Conservation (phyloP, 1,140 invertebrate species). For the Leptoteleia sp. region DNA sequence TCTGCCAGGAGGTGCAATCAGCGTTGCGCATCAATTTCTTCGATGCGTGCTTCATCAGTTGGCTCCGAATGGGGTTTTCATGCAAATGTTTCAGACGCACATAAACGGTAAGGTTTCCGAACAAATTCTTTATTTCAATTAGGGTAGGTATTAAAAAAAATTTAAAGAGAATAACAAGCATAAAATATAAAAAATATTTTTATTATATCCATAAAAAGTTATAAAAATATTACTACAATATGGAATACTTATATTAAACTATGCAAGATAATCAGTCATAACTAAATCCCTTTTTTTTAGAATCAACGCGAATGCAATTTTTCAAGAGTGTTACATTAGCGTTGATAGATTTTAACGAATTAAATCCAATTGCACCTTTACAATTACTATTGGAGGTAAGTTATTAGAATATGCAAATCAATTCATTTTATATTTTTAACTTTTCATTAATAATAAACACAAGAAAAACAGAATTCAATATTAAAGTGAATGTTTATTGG, state of each 20-base stretch:
- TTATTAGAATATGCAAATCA: no score
- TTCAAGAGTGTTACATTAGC: slow-evolving; percentile 96
- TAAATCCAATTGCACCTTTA: slow-evolving; percentile 96
- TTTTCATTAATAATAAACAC: no score
- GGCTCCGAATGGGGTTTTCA: slow-evolving; percentile 96
- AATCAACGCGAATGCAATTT: slow-evolving; percentile 88
- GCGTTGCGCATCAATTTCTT: slow-evolving; percentile 97
- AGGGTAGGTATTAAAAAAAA: slow-evolving; percentile 6
- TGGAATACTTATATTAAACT: no score
- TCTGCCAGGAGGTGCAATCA: slow-evolving; percentile 92
- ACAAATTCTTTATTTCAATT: slow-evolving; percentile 31
- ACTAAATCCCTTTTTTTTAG: no score
- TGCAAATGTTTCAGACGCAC: slow-evolving; percentile 96
- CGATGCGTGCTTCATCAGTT: slow-evolving; percentile 97
- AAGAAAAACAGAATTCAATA: no score
- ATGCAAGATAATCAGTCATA: no score
- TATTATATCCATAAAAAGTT: neutral
- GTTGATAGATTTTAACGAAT: slow-evolving; percentile 97
- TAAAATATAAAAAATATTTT: slow-evolving; percentile 11
- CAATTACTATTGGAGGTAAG: slow-evolving; percentile 93
- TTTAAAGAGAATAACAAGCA: neutral
- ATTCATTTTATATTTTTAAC: no score
- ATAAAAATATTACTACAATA: no score
- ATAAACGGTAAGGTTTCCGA: slow-evolving; percentile 84
- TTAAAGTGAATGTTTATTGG: no score